A percentile compares a stretch with the other conserved stretches of the same genome.
These are phyloP conservation scores for Panorpa germanica DNA, from an alignment of 2,888 invertebrate genomes.

Conservation along the genomic window DNA sequence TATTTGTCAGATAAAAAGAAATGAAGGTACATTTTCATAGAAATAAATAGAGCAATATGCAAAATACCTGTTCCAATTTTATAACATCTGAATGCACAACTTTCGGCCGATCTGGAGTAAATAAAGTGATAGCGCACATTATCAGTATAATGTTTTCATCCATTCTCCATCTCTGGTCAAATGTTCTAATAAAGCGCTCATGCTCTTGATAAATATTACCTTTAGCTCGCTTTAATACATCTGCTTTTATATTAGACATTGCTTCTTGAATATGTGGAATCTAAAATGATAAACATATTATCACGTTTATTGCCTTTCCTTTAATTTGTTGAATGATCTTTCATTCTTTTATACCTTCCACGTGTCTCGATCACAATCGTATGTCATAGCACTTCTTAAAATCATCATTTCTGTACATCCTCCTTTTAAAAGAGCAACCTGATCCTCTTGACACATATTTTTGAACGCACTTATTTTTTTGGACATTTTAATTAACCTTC, in stretches of 20 bases:
- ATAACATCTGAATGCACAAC: conserved; percentile 73
- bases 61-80: conserved; percentile 57
- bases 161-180: conserved; percentile 65
- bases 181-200: conserved; percentile 66
- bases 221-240: conserved; percentile 78
- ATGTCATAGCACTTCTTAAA: conserved; percentile 78
- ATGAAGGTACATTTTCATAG: conserved; percentile 2
- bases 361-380: conserved; percentile 70
- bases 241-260: conserved; percentile 64
- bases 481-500: conserved; percentile 68
- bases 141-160: conserved; percentile 84
- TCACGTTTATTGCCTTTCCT: neutral
- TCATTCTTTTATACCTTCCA: conserved; percentile 51
- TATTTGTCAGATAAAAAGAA: neutral
- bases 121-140: conserved; percentile 77
- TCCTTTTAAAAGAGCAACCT: conserved; percentile 49
- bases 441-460: conserved; percentile 87
- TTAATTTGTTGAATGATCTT: conserved; percentile 4
- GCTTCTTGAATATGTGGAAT: conserved; percentile 62
- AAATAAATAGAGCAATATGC: neutral
- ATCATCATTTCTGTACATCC: conserved; percentile 96
- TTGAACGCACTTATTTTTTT: conserved; percentile 79
- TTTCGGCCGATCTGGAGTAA: conserved; percentile 63
- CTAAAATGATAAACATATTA: conserved; percentile 21
- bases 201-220: conserved; percentile 79